Conservation (phyloP, 2,797 vertebrate species). For the Neostethus bicornis region DNA sequence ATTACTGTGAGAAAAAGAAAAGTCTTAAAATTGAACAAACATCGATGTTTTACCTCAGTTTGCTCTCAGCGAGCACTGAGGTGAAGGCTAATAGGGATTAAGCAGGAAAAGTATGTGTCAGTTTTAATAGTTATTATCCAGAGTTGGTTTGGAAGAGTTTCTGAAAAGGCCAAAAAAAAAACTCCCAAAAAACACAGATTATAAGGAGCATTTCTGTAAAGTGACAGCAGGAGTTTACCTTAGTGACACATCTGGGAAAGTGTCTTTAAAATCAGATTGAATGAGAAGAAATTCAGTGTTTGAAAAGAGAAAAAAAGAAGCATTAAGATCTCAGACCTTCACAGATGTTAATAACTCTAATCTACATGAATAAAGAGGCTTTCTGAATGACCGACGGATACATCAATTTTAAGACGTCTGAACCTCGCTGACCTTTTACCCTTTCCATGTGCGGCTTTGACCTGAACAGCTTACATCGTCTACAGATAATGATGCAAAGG, state of each 20-base stretch:
- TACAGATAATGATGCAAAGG: constrained; percentile 58
- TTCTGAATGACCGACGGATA: constrained; percentile 67
- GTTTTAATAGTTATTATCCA: constrained; percentile 63
- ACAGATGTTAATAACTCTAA: constrained; percentile 32
- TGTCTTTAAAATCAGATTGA: constrained; percentile 30
- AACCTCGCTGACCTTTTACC: constrained; percentile 59
- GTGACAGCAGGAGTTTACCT: constrained; percentile 41
- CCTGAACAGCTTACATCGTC: constrained; percentile 47
- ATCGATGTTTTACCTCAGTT: constrained; percentile 48
- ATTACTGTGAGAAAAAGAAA: constrained; percentile 15
- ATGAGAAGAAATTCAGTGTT: neutral
- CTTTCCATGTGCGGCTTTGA: constrained; percentile 62
- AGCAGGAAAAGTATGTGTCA: constrained; percentile 72
- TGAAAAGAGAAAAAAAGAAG: neutral
- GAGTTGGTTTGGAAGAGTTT: constrained; percentile 51
- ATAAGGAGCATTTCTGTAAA: constrained; percentile 40
- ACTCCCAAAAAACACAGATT: constrained; percentile 57
- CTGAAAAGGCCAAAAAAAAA: constrained; percentile 50
- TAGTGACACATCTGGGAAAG: constrained; percentile 20
- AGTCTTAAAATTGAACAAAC: constrained; percentile 45
- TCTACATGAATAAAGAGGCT: constrained; percentile 54
- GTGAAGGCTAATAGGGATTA: constrained; percentile 72
- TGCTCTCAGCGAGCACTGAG: constrained; percentile 55
- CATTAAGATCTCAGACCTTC: constrained; percentile 26
- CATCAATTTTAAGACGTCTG: constrained; percentile 62